These are phyloP conservation scores for Heliconius eleuchia DNA, from an alignment of 1,140 invertebrate genomes.

Conservation along the genomic window DNA sequence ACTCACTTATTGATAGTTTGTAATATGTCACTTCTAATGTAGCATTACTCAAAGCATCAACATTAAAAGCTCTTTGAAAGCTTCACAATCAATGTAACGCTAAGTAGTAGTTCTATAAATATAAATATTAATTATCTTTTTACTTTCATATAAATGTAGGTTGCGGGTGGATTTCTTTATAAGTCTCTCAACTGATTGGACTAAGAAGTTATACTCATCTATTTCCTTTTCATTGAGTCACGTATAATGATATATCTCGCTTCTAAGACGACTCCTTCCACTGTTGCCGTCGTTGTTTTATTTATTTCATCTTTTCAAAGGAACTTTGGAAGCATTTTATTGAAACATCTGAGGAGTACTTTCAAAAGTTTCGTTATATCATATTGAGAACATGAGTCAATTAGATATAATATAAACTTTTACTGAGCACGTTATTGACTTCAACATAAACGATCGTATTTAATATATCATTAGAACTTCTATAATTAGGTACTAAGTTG, in stretches of 20 bases:
- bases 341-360: conserved; percentile 21
- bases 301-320: conserved; percentile 23
- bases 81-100: neutral
- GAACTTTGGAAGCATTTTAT: conserved; percentile 26
- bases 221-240: conserved; percentile 16
- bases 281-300: conserved; percentile 22
- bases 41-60: conserved; percentile 22
- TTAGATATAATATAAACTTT: conserved; percentile 25
- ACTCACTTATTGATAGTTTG: conserved; percentile 14
- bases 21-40: conserved; percentile 21
- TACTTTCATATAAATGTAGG: neutral
- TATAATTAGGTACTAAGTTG: conserved; percentile 9
- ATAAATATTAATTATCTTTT: neutral
- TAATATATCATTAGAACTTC: conserved; percentile 16
- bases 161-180: neutral
- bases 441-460: neutral
- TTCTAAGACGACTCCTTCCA: conserved; percentile 15
- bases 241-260: conserved; percentile 21
- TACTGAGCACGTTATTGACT: conserved; percentile 16
- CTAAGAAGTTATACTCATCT: conserved; percentile 7
- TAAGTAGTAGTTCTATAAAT: neutral
- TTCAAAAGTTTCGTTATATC: conserved; percentile 16
- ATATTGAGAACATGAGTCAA: conserved; percentile 16
- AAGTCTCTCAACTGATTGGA: neutral
- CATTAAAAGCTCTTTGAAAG: conserved; percentile 8